Evolutionary conservation across 2,113 vertebrate genomes (phyloP), one percentile per base, ranked within the genome.

Genomic region (Lucifuga dentata): DNA sequence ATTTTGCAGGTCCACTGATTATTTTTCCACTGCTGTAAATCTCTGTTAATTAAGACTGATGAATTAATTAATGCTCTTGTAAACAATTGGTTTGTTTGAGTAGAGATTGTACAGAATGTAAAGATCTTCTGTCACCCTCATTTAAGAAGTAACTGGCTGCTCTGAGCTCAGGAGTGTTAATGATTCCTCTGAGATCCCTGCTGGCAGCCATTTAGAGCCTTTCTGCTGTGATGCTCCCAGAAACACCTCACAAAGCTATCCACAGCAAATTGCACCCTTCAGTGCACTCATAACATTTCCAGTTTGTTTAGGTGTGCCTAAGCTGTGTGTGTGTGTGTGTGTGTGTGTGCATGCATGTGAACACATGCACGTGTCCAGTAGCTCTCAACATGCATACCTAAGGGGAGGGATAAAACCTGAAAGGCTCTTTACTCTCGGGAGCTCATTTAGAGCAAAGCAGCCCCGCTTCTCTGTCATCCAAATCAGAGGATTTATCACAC

Each of bases 41-140:
- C 48, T 51, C 68, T 70, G 72, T 88, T 90, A 92, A 92, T 94
- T 92, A 95, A 93, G 92, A 94, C 87, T 86, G 91, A 93, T 94
- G 89, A 93, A 93, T 93, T 90, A 89, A 91, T 94, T 93, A 92
- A 45, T 53, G 57, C 56, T 77, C 70, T 73, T 93, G 86, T 90
- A 94, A 95, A 94, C 87, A 92, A 83, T 91, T 80, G 63, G 86
- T 93, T 93, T 93, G 86, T 91, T 87, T 87, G 90, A 86, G 85
- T 67, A 92, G 90, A 92, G 64, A 91, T 91, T 93, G 86, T 72
- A 81, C 88, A 83, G 62, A 83, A 88, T 90, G 87, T 93, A 93
- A 95, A 94, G 91, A 90, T 92, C 88, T 91, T 93, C 89, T 93
- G 90, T 93, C 92, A 92, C 73, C 68, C 89, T 93, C 83, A 88